Evolutionary conservation across 2,888 invertebrate species (phyloP).

Genomic region (Harmothoe impar): DNA sequence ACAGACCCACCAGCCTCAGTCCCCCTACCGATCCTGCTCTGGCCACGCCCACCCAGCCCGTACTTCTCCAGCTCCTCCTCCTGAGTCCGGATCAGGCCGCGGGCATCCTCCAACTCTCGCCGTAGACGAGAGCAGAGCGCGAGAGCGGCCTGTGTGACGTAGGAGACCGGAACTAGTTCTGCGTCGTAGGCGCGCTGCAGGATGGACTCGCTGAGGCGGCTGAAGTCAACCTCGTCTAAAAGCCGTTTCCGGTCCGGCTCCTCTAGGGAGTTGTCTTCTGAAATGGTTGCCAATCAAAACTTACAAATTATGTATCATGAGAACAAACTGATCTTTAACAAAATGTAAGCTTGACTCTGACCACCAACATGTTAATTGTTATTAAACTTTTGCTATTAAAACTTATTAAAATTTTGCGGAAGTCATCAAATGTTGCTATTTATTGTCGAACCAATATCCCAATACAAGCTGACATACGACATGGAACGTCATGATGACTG

Average conservation of each 20-base stretch:
- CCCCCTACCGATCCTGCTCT: slow-evolving; percentile 14
- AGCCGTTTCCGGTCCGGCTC: slow-evolving; percentile 75
- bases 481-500: too few species aligned
- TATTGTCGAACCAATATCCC: too few species aligned
- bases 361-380: slow-evolving; percentile 1
- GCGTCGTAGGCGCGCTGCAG: slow-evolving; percentile 78
- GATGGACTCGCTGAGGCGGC: slow-evolving; percentile 77
- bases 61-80: slow-evolving; percentile 74
- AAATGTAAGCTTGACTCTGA: neutral
- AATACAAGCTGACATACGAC: too few species aligned
- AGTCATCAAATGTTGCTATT: too few species aligned
- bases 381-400: too few species aligned
- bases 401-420: too few species aligned
- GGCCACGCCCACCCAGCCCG: slow-evolving; percentile 61
- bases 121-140: slow-evolving; percentile 77
- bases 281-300: slow-evolving; percentile 51
- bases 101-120: slow-evolving; percentile 77
- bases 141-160: slow-evolving; percentile 79
- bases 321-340: neutral
- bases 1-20: slow-evolving; percentile 31
- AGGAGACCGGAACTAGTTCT: slow-evolving; percentile 77
- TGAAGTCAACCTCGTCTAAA: slow-evolving; percentile 78
- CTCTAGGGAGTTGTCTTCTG: slow-evolving; percentile 76
- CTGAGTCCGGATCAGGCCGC: slow-evolving; percentile 76
- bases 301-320: neutral